Evolutionary conservation across 2,888 invertebrate genomes (phyloP), one percentile per base, ranked within the genome.

Genomic region (Drosophila meridiana): DNA sequence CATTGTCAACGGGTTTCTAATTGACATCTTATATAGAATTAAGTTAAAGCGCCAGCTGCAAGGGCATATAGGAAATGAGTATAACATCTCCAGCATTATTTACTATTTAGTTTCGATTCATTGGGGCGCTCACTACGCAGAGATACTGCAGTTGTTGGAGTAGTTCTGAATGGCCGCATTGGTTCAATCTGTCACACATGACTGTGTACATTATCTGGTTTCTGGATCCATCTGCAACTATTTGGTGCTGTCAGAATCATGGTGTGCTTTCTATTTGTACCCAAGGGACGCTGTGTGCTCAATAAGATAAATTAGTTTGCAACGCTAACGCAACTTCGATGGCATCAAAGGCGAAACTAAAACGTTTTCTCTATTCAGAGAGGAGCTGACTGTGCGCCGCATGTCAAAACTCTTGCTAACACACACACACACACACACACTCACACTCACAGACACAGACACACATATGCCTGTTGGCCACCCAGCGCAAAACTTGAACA

Each of bases 221-320:
- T 40, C 20, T 11, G 50, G 52, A 55, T 69, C 63, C 75, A 74
- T 69, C 80, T 79, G 71, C 14, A 59, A 53, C 55, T 76, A 45
- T 78, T 69, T 76, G 80, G 30, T 36, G 80, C 73, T 78, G 73
- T 80, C 80, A 80, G 73, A 80, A 65, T 20, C 47, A 62, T 63
- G 67, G 40, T 52, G 69, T 45, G 83, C 60, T 73, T 69, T 68
- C 79, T 70, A 87, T 79, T 73, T 87, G 74, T 69, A 63, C 63
- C 45, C 63, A 52, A 42, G 65, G 67, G 50, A 55, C 64, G 55
- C 53, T 63, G 58, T 56, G 69, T 68, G 64, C 70, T 63, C 83
- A 78, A 88, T 82, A 89, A 82, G 89, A 89, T 84, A 89, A 85
- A 85, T 89, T 87, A 89, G 84, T 82, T 89, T 66, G 74, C 70